Base-by-base conservation (phyloP, 2,797 vertebrate species). In the Helarctos malayanus region DNA sequence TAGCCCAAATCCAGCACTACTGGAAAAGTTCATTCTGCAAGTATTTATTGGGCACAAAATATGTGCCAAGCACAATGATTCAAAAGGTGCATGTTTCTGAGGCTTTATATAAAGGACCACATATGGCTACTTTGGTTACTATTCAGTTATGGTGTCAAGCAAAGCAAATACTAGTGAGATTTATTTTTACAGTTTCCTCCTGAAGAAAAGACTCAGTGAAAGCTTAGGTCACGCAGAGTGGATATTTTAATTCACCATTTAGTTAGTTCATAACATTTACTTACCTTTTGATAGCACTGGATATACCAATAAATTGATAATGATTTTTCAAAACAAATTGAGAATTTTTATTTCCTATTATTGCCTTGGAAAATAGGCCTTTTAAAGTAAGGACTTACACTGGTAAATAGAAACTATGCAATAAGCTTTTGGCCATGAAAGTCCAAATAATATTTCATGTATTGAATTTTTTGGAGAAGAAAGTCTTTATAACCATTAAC, bases 121-220 rank as follows among this genome's bases (percentile, higher is more conserved):
- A 76, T 68, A 80, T 68, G 84, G 38, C 87, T 92, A 45, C 90
- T 95, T 95, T 79, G 82, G 78, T 96, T 94, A 63, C 86, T 83
- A 52, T 63, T 97, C 75, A 93, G 7, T 96, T 95, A 95, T 81
- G 85, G 85, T 95, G 81, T 95, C 88, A 76, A 88, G 94, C 57
- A 95, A 96, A 94, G 85, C 81, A 96, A 91, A 96, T 80, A 52
- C 79, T 84, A 86, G 81, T 95, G 41, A 78, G 88, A 89, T 95
- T 96, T 96, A 83, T 93, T 94, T 96, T 95, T 95, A 92, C 45
- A 41, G 69, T 97, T 97, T 92, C 76, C 61, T 96, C 95, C 63
- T 81, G 65, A 73, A 85, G 63, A 88, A 95, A 97, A 95, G 68
- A 73, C 89, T 94, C 76, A 63, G 21, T 82, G 87, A 94, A 95